Conservation (phyloP, 2,797 vertebrate species). For the Thalassophryne amazonica region DNA sequence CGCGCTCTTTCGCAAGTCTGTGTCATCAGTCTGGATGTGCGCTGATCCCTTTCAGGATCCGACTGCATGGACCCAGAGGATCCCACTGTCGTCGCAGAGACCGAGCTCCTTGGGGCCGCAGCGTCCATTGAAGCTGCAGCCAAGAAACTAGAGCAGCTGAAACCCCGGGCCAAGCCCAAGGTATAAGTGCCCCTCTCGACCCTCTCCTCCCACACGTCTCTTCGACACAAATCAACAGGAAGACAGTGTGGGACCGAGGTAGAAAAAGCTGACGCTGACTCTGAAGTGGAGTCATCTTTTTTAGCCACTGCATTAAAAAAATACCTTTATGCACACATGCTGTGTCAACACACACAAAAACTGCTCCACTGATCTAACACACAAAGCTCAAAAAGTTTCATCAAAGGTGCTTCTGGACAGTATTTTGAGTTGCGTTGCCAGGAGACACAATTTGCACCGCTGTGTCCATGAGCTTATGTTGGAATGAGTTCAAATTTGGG, state of each 20-base stretch:
- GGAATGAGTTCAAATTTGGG: constrained; percentile 54
- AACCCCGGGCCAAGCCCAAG: constrained; percentile 96
- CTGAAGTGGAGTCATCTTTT: constrained; percentile 50
- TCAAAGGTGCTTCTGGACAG: constrained; percentile 45
- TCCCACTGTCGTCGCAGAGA: constrained; percentile 95
- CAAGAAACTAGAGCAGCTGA: constrained; percentile 98
- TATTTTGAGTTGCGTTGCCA: constrained; percentile 61
- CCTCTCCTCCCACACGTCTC: constrained; percentile 34
- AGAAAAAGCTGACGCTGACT: constrained; percentile 53
- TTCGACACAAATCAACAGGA: constrained; percentile 46
- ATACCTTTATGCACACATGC: constrained; percentile 4
- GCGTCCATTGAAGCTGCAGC: constrained; percentile 99
- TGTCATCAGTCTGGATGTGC: neutral
- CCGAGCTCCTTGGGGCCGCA: constrained; percentile 93
- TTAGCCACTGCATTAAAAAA: constrained; percentile 26
- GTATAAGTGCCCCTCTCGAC: constrained; percentile 73
- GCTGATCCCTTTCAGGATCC: constrained; percentile 79
- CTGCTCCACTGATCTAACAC: constrained; percentile 32
- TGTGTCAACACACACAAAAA: constrained; percentile 36
- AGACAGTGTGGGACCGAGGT: constrained; percentile 15
- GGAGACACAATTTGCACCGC: constrained; percentile 58
- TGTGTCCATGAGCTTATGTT: constrained; percentile 54
- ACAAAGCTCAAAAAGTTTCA: constrained; percentile 47
- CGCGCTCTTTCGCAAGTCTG: neutral
- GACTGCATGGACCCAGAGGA: constrained; percentile 97